Conservation (phyloP, 2,113 vertebrate genomes). For the Copsychus sechellarum region DNA sequence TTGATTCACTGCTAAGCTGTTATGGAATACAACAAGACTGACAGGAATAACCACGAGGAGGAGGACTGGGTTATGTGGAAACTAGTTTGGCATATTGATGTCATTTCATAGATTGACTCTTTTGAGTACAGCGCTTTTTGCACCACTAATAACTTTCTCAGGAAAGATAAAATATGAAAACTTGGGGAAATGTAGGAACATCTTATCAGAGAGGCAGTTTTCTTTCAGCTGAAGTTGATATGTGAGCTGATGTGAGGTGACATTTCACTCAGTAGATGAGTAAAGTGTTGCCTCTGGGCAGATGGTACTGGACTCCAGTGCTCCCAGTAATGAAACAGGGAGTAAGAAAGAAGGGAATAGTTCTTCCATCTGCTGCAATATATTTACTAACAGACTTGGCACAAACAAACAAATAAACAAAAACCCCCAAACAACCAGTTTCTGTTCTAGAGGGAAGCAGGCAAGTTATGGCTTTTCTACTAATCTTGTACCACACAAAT, state of each 20-base stretch:
- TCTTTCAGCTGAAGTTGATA: not conserved
- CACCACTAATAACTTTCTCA: not conserved
- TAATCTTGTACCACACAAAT: not conserved
- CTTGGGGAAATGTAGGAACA: not conserved
- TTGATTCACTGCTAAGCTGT: not conserved
- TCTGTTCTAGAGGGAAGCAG: not conserved
- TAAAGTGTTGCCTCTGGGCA: not conserved
- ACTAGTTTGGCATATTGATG: not conserved
- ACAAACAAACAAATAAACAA: not conserved
- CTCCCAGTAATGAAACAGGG: not conserved
- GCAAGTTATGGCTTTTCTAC: not conserved
- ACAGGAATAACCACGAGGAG: not conserved
- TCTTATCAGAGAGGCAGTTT: not conserved
- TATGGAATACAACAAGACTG: not conserved
- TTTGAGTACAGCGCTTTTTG: not conserved
- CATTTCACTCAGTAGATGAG: not conserved
- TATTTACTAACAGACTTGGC: not conserved
- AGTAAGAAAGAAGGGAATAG: not conserved
- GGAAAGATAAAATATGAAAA: not conserved
- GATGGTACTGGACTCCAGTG: not conserved
- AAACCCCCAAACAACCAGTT: not conserved
- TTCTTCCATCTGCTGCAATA: not conserved
- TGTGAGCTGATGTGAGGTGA: not conserved
- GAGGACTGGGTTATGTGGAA: not conserved
- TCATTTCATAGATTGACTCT: not conserved